Conservation (phyloP, 1,140 invertebrate genomes). For the Tetraneura akinire region DNA sequence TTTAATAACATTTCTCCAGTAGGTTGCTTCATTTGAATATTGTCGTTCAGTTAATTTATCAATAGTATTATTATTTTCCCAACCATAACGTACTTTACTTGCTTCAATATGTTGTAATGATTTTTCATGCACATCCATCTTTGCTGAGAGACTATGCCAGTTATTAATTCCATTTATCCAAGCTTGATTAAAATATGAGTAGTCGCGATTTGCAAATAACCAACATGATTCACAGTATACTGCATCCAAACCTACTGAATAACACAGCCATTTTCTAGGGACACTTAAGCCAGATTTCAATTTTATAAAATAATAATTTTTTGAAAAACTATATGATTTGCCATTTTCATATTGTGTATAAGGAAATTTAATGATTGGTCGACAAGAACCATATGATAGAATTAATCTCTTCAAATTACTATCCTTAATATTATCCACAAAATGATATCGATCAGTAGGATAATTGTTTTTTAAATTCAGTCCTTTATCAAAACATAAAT, state of each 20-base stretch:
- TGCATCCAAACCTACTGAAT: not conserved
- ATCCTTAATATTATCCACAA: not conserved
- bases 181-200: not conserved
- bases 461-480: no score
- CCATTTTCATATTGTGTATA: not conserved
- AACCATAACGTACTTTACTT: not conserved
- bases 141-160: not conserved
- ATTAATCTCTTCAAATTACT: not conserved
- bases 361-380: not conserved
- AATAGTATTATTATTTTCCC: not conserved
- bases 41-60: not conserved
- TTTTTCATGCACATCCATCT: not conserved
- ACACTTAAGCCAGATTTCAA: not conserved
- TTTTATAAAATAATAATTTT: not conserved
- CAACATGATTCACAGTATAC: not conserved
- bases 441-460: not conserved
- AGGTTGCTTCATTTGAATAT: not conserved
- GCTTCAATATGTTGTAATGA: not conserved
- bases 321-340: not conserved
- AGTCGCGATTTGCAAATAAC: not conserved
- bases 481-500: no score
- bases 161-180: not conserved
- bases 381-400: not conserved
- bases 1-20: not conserved
- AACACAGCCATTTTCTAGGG: not conserved